Conservation (phyloP, 2,888 invertebrate genomes). For the Zelleria hepariella region DNA sequence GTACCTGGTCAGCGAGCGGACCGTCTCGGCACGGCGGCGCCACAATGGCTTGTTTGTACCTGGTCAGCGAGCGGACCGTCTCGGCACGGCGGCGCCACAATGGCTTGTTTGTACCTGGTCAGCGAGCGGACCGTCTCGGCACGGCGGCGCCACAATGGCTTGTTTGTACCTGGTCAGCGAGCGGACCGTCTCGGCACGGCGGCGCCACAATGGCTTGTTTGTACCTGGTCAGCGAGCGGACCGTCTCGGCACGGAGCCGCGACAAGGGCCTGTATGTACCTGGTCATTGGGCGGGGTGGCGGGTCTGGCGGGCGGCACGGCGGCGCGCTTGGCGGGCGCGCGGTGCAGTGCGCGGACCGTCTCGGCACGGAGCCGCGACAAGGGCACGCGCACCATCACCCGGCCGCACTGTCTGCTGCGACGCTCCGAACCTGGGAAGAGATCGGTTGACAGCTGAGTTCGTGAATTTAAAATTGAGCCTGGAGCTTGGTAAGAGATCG, state of each 20-base stretch:
- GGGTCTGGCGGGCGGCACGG: not conserved
- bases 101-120: too few species aligned
- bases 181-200: too few species aligned
- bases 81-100: too few species aligned
- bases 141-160: too few species aligned
- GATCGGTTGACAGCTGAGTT: not conserved
- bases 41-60: too few species aligned
- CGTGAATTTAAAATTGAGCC: not conserved
- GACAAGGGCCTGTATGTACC: not conserved
- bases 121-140: too few species aligned
- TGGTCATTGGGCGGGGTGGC: constrained; percentile 1
- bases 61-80: too few species aligned
- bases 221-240: not conserved
- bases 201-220: too few species aligned
- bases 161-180: too few species aligned
- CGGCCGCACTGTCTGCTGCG: constrained; percentile 1
- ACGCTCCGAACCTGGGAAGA: constrained; percentile 8
- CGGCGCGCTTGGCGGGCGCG: not conserved
- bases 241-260: not conserved
- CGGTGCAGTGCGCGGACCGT: constrained; percentile 8
- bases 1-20: too few species aligned
- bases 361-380: not conserved
- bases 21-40: too few species aligned
- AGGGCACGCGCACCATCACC: constrained; percentile 5
- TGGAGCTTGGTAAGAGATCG: not conserved